Conservation (phyloP, 1,140 invertebrate genomes). For the Panulirus ornatus region DNA sequence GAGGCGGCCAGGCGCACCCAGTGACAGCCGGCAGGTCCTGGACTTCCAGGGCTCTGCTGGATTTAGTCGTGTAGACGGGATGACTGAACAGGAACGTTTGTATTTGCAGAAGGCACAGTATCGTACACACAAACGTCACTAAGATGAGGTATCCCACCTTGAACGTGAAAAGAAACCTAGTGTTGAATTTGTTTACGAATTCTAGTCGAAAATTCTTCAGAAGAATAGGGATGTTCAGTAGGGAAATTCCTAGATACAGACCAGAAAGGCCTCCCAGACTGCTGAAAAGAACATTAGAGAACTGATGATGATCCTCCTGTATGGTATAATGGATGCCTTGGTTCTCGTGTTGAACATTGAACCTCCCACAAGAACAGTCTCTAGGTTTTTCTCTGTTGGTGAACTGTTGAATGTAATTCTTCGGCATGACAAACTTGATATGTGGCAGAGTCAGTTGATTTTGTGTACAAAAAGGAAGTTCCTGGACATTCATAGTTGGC, state of each 20-base stretch:
- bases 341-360: neutral
- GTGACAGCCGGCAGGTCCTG: neutral
- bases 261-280: constrained; percentile 23
- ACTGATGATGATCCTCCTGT: neutral
- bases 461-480: constrained; percentile 9
- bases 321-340: neutral
- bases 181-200: neutral
- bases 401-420: neutral
- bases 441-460: neutral
- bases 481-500: neutral
- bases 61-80: constrained; percentile 1
- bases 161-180: neutral
- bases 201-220: neutral
- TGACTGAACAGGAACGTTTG: constrained; percentile 11
- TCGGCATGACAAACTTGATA: neutral
- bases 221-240: neutral
- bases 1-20: neutral
- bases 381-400: neutral
- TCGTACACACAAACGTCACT: neutral
- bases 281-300: neutral
- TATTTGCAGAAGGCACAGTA: constrained; percentile 13
- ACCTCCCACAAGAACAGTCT: neutral
- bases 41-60: neutral
- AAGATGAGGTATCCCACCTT: neutral
- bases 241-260: constrained; percentile 26